Evolutionary conservation across 2,113 vertebrate genomes (phyloP).

Genomic region (Microcebus jonahi): DNA sequence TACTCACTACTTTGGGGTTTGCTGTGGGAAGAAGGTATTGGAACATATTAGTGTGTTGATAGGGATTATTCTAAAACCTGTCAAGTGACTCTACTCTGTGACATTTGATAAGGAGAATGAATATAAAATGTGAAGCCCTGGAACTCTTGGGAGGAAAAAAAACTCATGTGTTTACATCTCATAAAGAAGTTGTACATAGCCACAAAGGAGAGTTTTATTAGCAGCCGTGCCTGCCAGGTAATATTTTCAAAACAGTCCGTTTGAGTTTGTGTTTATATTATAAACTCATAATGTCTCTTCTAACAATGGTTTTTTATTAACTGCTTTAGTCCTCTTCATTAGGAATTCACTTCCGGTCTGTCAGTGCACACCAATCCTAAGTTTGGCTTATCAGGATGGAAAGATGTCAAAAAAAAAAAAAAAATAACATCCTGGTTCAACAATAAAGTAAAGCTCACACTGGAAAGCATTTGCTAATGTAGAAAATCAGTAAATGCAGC

Average conservation of each 20-base stretch:
- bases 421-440: neutral
- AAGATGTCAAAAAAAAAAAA: neutral
- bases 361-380: neutral
- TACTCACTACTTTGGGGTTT: neutral
- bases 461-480: neutral
- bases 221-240: neutral
- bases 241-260: neutral
- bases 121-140: neutral
- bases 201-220: neutral
- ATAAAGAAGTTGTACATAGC: neutral
- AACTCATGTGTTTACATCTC: neutral
- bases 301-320: neutral
- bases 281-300: neutral
- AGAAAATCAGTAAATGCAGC: neutral
- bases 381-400: neutral
- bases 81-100: neutral
- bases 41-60: neutral
- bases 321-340: neutral
- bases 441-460: neutral
- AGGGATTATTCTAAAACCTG: slow-evolving; percentile 14
- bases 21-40: neutral
- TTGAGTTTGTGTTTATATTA: neutral
- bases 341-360: neutral
- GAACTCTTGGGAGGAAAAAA: neutral
- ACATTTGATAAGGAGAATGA: slow-evolving; percentile 10